Percentiles rank a stretch among this genome's conserved stretches.
These are phyloP conservation scores for Rattus norvegicus DNA, from an alignment of 2,113 vertebrate genomes.

Conservation along the genomic window DNA sequence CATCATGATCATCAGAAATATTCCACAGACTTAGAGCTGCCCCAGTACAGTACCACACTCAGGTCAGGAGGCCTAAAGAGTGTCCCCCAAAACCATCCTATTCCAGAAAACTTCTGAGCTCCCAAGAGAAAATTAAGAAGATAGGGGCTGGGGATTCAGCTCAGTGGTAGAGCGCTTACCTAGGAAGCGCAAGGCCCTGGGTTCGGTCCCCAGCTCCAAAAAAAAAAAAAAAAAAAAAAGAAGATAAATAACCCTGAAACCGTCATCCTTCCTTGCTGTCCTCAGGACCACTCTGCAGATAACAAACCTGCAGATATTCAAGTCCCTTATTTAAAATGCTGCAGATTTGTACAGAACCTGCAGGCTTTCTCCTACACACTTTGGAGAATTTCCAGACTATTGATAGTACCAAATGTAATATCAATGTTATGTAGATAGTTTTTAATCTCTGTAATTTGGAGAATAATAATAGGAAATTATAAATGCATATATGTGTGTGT, in stretches of 20 bases:
- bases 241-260: conserved; percentile 75
- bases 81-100: conserved; percentile 62
- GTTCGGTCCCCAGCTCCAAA: too few species aligned
- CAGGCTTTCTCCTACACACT: neutral
- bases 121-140: conserved; percentile 16
- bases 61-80: conserved; percentile 69
- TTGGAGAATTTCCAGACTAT: neutral
- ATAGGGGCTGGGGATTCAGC: too few species aligned
- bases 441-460: neutral
- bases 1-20: conserved; percentile 33
- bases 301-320: neutral
- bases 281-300: neutral
- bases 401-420: neutral
- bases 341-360: neutral
- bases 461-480: neutral
- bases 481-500: neutral
- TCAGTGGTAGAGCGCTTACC: too few species aligned
- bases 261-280: neutral
- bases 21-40: conserved; percentile 67
- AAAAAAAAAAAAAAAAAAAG: too few species aligned
- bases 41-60: conserved; percentile 62
- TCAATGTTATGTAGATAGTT: neutral
- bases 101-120: conserved; percentile 74
- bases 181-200: too few species aligned
- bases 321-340: neutral